phyloP scores from a whole-genome alignment of 2,888 invertebrate genomes.

The Papilio elwesi region DNA sequence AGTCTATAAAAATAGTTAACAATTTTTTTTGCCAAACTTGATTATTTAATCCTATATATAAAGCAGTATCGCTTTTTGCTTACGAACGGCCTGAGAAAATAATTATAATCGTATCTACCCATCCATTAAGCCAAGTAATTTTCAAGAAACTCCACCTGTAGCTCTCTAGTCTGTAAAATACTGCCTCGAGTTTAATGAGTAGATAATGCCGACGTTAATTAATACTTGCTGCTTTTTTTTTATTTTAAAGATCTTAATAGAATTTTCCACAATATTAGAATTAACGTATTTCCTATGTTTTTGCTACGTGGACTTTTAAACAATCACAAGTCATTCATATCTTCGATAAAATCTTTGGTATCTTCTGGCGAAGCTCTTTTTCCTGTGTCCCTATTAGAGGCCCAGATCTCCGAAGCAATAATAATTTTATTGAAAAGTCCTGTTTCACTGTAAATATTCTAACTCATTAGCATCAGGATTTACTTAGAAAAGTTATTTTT shows the following conservation, averaged over 20 bases:
- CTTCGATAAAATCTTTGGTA: no score
- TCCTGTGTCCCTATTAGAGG: no score
- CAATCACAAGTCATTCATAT: no score
- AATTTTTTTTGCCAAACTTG: background rate
- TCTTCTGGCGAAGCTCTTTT: no score
- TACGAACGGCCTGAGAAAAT: slow-evolving; percentile 1
- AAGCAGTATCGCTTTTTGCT: background rate
- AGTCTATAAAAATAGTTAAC: no score
- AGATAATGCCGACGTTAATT: background rate
- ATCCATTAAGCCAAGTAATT: slow-evolving; percentile 19
- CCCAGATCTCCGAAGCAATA: no score
- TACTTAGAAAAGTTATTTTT: no score
- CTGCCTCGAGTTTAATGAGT: slow-evolving; percentile 3
- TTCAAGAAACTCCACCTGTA: slow-evolving; percentile 11
- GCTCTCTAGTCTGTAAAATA: slow-evolving; percentile 17
- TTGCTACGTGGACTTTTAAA: no score
- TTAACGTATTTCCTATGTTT: background rate
- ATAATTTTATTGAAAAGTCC: no score
- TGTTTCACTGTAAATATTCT: no score
- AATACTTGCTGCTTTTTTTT: background rate
- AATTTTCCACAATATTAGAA: background rate
- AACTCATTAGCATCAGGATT: no score
- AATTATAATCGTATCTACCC: slow-evolving; percentile 11
- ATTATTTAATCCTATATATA: background rate
- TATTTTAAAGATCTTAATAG: background rate